Base-by-base conservation (phyloP, 2,113 vertebrate species). In the Zootoca vivipara region DNA sequence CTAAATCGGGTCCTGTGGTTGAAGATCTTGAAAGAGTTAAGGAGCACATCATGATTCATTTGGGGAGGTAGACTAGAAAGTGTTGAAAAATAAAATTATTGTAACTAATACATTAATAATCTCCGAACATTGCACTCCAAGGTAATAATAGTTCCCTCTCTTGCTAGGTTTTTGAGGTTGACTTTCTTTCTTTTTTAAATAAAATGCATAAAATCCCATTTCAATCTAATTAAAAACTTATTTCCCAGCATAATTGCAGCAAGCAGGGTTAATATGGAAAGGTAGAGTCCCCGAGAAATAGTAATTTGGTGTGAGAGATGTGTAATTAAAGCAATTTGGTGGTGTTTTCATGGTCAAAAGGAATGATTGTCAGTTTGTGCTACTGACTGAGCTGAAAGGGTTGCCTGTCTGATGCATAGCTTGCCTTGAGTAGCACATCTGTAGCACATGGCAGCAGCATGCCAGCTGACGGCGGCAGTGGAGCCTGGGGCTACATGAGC, bases 181-280 rank as follows among this genome's bases (percentile, higher is more conserved):
- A 84, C 87, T 70, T 16, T 91, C 38, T 62, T 24, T 52, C 18
- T 83, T 78, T 52, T 73, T 73, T 5, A 6, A 56, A 67, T n/a
- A 46, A 82, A 64, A 24, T 42, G 78, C 18, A 73, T 79, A 83
- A 89, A 92, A 90, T 79, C 56, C 90, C 69, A 74, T 92, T 92
- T 83, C 86, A 16, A 85, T 85, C 89, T 90, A 24, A 93, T 93
- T 92, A 85, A 22, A 87, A 38, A 86, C 93, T 87, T 82, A 90
- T 91, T 89, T 96, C 89, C 62, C n/a, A 88, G 2, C 20, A 88
- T 89, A 90, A 93, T 92, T 85, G 74, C 82, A 92, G 89, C 72
- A 90, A 40, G 0, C 33, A 72, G 70, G 28, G 74, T 86, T 94
- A 94, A 94, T 94, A 18, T 83, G 90, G 93, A 92, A 89, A 91